Evolutionary conservation across 2,113 vertebrate genomes (phyloP), one percentile per base, ranked within the genome.

Genomic region (Dendrocopos noguchii): DNA sequence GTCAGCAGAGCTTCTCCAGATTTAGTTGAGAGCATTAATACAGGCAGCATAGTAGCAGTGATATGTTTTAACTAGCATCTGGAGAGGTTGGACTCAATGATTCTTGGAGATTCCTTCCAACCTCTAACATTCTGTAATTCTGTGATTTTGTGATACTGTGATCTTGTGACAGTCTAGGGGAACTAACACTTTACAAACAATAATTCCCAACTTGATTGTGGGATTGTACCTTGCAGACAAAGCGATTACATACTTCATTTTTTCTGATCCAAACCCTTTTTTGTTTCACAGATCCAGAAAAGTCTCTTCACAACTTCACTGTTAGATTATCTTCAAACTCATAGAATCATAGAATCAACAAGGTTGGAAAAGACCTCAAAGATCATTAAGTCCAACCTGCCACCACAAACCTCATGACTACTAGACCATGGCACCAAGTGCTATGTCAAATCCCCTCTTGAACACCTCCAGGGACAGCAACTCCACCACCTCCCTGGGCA

Each of bases 1-100:
- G 60, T 73, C 71, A 88, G 92, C 66, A 88, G 52, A 93, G 70
- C 50, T 91, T 42, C 36, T 57, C 34, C 9, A 17, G 83, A 75
- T 84, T 81, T 79, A 93, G 50, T 16, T 70, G 77, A 81, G 78
- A 75, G 27, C 66, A 81, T 76, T 92, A 92, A 73, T 66, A 67
- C 56, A 84, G 73, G 78, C 70, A 88, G 80, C 73, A 75, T 1
- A 74, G 63, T 13, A 91, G 87, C 74, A 88, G 61, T 29, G 66
- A 82, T 9, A 31, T 55, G 67, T 42, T 94, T 84, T 87, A 84
- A 82, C 50, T 55, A 68, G 59, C 46, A 70, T 50, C 53, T 42
- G 27, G 63, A 1, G 42, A 44, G 42, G 42, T 44, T 44, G 13
- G 42, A 44, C 14, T 15, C 15, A 44, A 44, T 15, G 42, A 44